Evolutionary conservation across 2,888 invertebrate genomes (phyloP).

Genomic region (Drepanosiphum platanoidis): DNA sequence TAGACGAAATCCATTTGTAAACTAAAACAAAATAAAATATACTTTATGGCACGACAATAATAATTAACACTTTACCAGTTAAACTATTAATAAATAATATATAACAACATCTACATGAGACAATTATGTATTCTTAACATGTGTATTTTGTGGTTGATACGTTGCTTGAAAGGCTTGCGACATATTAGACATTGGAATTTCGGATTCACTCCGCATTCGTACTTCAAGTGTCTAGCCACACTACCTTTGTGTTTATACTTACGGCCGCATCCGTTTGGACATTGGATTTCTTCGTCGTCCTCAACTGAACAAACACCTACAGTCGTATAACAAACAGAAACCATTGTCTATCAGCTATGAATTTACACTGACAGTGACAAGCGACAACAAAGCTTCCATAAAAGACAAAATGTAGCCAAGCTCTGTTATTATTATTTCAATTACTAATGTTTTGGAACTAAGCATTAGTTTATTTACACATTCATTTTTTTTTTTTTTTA

Average conservation of each 20-base stretch:
- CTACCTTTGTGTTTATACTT: constrained; percentile 65
- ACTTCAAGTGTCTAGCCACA: constrained; percentile 65
- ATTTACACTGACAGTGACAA: not conserved
- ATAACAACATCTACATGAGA: constrained; percentile 8
- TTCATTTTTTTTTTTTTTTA: no score
- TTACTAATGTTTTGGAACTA: constrained; percentile 23
- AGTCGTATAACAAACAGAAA: not conserved
- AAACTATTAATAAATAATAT: not conserved
- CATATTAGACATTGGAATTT: constrained; percentile 66
- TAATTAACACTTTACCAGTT: not conserved
- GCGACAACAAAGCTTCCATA: constrained; percentile 23
- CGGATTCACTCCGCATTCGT: constrained; percentile 66
- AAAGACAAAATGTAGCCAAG: constrained; percentile 10
- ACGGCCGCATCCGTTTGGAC: constrained; percentile 70
- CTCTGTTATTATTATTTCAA: not conserved
- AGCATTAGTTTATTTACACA: not conserved
- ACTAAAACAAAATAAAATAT: not conserved
- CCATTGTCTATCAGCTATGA: constrained; percentile 13
- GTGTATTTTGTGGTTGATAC: constrained; percentile 65
- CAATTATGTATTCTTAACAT: constrained; percentile 64
- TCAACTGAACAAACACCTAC: constrained; percentile 9
- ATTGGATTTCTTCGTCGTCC: constrained; percentile 68
- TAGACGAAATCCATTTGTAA: not conserved
- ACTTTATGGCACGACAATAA: not conserved
- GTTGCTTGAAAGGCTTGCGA: constrained; percentile 65